phyloP scores from a whole-genome alignment of 2,888 invertebrate genomes.

The Falcaria lacertinaria region DNA sequence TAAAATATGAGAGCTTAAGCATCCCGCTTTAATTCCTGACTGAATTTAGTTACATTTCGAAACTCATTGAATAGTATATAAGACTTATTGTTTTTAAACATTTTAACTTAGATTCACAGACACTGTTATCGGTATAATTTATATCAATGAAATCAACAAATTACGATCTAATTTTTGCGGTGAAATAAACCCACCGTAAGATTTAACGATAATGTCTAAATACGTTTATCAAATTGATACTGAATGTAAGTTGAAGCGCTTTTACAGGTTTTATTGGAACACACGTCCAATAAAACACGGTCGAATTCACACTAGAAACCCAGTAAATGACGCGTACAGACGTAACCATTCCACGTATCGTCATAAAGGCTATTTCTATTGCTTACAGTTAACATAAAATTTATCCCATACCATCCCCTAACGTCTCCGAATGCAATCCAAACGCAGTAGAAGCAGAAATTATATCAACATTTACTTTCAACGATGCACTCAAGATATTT shows the following conservation, averaged over 20 bases:
- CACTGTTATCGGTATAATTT: too few species aligned
- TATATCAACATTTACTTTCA: constrained; percentile 74
- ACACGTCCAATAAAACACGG: constrained; percentile 24
- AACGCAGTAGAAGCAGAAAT: constrained; percentile 70
- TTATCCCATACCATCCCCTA: constrained; percentile 70
- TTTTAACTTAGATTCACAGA: too few species aligned
- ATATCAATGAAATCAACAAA: too few species aligned
- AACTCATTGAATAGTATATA: too few species aligned
- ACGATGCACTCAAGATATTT: constrained; percentile 74
- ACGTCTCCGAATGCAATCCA: constrained; percentile 73
- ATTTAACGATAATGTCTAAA: constrained; percentile 8
- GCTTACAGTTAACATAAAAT: constrained; percentile 73
- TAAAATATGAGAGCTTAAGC: background rate
- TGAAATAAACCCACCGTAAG: background rate
- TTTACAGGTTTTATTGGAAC: background rate
- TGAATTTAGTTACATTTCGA: too few species aligned
- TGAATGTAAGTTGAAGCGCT: background rate
- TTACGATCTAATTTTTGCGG: background rate
- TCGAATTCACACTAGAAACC: constrained; percentile 40
- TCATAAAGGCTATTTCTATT: constrained; percentile 77
- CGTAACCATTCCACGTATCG: constrained; percentile 74
- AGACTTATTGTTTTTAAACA: too few species aligned
- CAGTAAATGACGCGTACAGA: constrained; percentile 53
- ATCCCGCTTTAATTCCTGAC: background rate
- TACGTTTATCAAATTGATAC: constrained; percentile 5